phyloP scores from a whole-genome alignment of 2,797 vertebrate species.

The Manis javanica region DNA sequence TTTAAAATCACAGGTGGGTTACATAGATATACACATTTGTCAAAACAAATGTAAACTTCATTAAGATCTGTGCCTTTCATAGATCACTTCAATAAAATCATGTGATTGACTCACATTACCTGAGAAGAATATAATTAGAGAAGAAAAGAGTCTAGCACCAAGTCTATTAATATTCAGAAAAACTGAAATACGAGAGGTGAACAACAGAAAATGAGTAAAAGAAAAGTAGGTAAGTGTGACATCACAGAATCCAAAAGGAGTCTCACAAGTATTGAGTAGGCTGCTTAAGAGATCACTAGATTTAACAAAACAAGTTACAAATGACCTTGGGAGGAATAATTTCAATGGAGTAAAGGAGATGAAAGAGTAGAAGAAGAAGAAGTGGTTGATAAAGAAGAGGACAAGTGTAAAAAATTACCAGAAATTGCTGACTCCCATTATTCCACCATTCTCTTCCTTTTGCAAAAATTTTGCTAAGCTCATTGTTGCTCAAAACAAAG shows the following conservation, averaged over 20 bases:
- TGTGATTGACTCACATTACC: background rate
- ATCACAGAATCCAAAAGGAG: background rate
- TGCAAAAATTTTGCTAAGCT: background rate
- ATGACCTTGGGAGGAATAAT: background rate
- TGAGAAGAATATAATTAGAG: background rate
- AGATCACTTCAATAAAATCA: constrained; percentile 6
- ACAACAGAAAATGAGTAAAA: background rate
- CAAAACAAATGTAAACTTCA: background rate
- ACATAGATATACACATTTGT: background rate
- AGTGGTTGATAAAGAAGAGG: background rate
- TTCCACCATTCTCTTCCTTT: background rate
- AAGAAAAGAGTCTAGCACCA: background rate
- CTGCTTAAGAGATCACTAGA: background rate
- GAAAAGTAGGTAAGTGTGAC: background rate
- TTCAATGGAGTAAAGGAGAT: background rate
- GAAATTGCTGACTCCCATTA: background rate
- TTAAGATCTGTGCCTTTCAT: background rate
- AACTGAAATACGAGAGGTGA: background rate
- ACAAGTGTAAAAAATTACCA: background rate
- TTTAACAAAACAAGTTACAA: constrained; percentile 10
- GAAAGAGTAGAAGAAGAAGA: background rate
- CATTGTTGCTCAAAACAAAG: background rate
- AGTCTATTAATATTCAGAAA: background rate
- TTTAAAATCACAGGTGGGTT: background rate
- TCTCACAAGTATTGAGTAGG: background rate